Percentiles rank a stretch among this genome's conserved stretches.
phyloP scores from a whole-genome alignment of 2,113 vertebrate genomes.

The Plotosus lineatus region DNA sequence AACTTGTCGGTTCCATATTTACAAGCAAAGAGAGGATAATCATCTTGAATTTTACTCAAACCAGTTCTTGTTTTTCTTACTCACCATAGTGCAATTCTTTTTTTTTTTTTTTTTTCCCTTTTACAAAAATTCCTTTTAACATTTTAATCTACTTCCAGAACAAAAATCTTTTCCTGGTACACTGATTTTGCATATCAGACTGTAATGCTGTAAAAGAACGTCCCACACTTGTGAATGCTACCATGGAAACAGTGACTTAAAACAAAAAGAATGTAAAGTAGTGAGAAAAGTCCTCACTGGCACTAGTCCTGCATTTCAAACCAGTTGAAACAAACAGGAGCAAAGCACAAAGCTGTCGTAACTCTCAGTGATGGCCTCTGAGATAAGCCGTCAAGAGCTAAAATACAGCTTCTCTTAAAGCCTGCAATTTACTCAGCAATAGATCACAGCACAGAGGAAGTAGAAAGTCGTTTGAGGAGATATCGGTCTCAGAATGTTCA shows the following conservation, averaged over 20 bases:
- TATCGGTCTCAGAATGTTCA: background rate
- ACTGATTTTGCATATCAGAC: background rate
- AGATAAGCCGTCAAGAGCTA: background rate
- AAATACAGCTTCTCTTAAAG: background rate
- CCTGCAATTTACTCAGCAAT: background rate
- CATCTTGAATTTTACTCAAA: background rate
- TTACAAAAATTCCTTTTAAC: background rate
- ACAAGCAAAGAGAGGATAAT: background rate
- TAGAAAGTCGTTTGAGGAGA: background rate
- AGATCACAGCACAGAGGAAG: background rate
- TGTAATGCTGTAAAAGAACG: background rate
- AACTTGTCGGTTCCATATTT: background rate
- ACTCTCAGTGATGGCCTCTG: background rate
- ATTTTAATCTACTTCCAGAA: background rate
- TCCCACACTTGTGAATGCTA: background rate
- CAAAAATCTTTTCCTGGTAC: background rate
- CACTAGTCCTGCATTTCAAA: background rate
- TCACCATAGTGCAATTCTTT: too few relatives aligned
- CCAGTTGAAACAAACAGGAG: background rate
- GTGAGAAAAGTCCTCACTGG: constrained; percentile 45
- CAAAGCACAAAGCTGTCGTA: background rate
- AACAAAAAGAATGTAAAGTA: constrained; percentile 65
- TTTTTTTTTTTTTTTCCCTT: too few relatives aligned
- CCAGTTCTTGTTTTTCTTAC: too few relatives aligned
- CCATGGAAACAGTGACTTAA: background rate